Percentiles rank a stretch among this genome's conserved stretches.
phyloP scores from a whole-genome alignment of 2,888 invertebrate genomes.

The Pterostichus madidus region DNA sequence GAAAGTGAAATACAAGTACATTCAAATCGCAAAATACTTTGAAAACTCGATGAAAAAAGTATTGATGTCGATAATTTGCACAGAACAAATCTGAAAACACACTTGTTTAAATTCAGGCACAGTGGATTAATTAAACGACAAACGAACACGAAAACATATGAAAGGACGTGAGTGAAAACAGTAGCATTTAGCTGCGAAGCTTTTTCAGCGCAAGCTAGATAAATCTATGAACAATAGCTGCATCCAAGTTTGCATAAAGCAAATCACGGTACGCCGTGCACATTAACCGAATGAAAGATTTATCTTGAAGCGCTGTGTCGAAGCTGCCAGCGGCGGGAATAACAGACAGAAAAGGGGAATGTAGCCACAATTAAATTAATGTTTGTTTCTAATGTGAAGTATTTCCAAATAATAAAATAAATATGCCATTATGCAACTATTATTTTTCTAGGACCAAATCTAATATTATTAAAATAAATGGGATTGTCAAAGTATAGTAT shows the following conservation, averaged over 20 bases:
- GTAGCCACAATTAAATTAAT: background rate
- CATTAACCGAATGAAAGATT: slow-evolving; percentile 28
- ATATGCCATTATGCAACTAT: too few relatives aligned
- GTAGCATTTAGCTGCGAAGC: background rate
- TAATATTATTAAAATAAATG: too few relatives aligned
- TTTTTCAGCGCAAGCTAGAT: slow-evolving; percentile 17
- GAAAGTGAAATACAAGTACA: background rate
- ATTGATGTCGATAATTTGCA: too few relatives aligned
- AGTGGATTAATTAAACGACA: background rate
- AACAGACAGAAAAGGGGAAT: background rate
- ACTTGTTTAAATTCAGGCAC: background rate
- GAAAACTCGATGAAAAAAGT: background rate
- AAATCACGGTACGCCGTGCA: background rate
- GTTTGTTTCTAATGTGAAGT: too few relatives aligned
- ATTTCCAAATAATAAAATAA: too few relatives aligned
- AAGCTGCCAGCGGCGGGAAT: background rate
- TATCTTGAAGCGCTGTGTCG: background rate
- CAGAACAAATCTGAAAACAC: background rate
- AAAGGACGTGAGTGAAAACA: background rate
- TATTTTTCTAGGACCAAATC: too few relatives aligned
- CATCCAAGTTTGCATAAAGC: slow-evolving; percentile 19
- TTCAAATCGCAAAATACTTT: background rate
- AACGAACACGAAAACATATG: background rate
- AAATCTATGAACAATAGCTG: slow-evolving; percentile 18
- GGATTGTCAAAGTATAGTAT: too few relatives aligned